Percentiles rank a stretch among this genome's conserved stretches.
phyloP scores from a whole-genome alignment of 2,113 vertebrate genomes.

The Xenopus borealis region DNA sequence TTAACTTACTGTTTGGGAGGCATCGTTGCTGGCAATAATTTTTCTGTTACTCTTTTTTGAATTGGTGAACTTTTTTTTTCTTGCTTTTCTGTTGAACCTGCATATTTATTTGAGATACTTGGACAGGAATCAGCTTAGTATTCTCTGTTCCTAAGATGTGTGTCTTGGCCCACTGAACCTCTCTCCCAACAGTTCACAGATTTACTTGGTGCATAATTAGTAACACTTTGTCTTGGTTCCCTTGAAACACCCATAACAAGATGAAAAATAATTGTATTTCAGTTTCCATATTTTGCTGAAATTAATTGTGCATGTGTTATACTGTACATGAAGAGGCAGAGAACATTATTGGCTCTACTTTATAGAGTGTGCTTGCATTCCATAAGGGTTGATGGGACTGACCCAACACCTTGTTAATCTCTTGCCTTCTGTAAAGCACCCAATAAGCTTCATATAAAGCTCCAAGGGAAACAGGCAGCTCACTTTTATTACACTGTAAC shows the following conservation, averaged over 20 bases:
- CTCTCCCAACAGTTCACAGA: too few species aligned
- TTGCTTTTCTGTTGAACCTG: too few species aligned
- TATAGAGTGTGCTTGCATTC: not conserved
- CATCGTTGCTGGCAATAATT: too few species aligned
- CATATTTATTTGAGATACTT: too few species aligned
- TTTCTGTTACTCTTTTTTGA: too few species aligned
- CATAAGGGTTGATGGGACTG: not conserved
- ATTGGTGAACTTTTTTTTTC: too few species aligned
- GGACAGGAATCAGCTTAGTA: too few species aligned
- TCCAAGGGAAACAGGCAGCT: not conserved
- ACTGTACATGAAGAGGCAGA: not conserved
- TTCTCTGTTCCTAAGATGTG: too few species aligned
- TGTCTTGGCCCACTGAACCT: too few species aligned
- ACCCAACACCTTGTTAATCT: constrained; percentile 2
- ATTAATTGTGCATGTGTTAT: constrained; percentile 2
- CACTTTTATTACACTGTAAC: not conserved
- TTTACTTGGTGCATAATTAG: not conserved
- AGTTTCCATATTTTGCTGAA: not conserved
- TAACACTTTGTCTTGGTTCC: not conserved
- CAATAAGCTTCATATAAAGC: not conserved
- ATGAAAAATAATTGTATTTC: too few species aligned
- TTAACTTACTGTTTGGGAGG: too few species aligned
- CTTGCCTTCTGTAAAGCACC: constrained; percentile 8
- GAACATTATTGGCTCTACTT: not conserved
- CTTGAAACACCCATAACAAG: too few species aligned